Base-by-base conservation (phyloP, 1,140 invertebrate species). In the Trichonephila clavata region DNA sequence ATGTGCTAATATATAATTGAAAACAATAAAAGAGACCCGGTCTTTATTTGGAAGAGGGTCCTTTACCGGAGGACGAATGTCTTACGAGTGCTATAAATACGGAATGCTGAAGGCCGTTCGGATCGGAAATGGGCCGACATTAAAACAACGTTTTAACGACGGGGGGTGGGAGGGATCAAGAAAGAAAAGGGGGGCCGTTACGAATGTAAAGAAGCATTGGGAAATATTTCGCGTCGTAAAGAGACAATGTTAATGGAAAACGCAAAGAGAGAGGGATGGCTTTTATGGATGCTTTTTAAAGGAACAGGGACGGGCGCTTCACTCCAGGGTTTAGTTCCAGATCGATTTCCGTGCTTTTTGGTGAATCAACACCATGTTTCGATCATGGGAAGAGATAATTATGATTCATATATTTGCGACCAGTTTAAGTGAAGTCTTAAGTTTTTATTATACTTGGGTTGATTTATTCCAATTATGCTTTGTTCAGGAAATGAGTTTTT, bases 181-280 rank as follows among this genome's bases (percentile, higher is more conserved):
- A 84, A 16, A 21, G 43, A 57, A 57, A n/a, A 43, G 57, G 50
- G 81, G 20, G 81, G 57, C 20, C 81, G 81, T 84, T 84, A 91
- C 90, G 90, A 92, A 92, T 92, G 90, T 86, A 92, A 92, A 92
- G 90, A 92, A 92, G 90, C 90, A 92, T 92, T 92, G 90, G 90
- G 90, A 92, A 86, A 92, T 92, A 92, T 92, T 92, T 86, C 68
- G 63, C 43, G 39, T 92, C 90, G 90, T 92, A 92, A 92, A 92
- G 90, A 92, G 90, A 92, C 90, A 92, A 92, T 92, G 90, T 92
- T 92, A 92, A 92, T 92, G 90, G 90, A 92, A 92, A 92, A 86
- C 59, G 90, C 65, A 92, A 92, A 92, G 90, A 92, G 90, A 92
- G 90, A 92, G 90, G 90, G 90, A 92, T 92, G 83, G 50, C 60